phyloP scores from a whole-genome alignment of 2,888 invertebrate species.

The Leptopilina syphax region DNA sequence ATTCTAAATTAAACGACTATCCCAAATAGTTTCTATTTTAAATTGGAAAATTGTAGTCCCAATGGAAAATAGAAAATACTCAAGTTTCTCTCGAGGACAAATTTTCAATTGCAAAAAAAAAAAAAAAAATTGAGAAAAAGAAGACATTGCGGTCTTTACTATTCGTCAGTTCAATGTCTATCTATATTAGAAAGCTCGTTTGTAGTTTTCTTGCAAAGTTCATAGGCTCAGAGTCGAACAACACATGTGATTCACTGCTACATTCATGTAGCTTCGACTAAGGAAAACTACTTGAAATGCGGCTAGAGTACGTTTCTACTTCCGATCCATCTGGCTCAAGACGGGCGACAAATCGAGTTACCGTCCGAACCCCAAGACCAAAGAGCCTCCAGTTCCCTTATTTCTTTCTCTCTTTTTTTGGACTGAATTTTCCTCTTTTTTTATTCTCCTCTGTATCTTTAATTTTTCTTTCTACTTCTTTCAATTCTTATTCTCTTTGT shows the following conservation, averaged over 20 bases:
- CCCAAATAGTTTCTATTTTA: too few species aligned
- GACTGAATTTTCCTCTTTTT: slow-evolving; percentile 42
- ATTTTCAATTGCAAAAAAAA: background rate
- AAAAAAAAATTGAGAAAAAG: background rate
- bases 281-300: slow-evolving; percentile 66
- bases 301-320: slow-evolving; percentile 71
- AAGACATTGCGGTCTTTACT: too few species aligned
- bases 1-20: too few species aligned
- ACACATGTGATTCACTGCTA: slow-evolving; percentile 34
- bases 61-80: too few species aligned
- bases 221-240: slow-evolving; percentile 22
- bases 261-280: slow-evolving; percentile 21
- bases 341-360: slow-evolving; percentile 74
- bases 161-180: slow-evolving; percentile 14
- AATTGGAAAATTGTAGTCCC: background rate
- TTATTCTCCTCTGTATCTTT: slow-evolving; percentile 48
- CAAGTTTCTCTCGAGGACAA: background rate
- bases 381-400: slow-evolving; percentile 64
- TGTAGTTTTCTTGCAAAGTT: slow-evolving; percentile 18
- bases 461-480: slow-evolving; percentile 53
- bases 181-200: slow-evolving; percentile 28
- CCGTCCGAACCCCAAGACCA: slow-evolving; percentile 69
- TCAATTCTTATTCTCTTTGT: slow-evolving; percentile 30
- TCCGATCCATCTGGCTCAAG: slow-evolving; percentile 73
- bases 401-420: background rate